Percentiles rank a stretch among this genome's conserved stretches.
Conservation (phyloP, 2,888 invertebrate genomes). For the Amblyjoppa proteus region DNA sequence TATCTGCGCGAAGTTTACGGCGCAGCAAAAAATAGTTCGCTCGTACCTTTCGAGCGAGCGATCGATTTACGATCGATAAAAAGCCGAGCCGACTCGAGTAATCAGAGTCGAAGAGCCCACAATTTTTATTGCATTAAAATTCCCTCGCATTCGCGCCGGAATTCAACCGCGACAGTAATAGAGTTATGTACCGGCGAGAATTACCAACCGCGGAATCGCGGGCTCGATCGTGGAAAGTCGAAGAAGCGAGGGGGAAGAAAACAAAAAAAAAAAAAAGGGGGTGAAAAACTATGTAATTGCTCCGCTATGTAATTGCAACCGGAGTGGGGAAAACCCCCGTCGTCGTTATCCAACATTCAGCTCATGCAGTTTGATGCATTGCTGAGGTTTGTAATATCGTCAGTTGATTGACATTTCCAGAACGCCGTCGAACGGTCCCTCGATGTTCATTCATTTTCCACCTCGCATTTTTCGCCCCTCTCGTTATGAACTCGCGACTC, state of each 20-base stretch:
- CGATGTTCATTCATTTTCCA: constrained; percentile 8
- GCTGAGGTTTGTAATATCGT: background rate
- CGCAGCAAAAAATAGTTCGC: background rate
- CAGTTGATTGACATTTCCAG: constrained; percentile 34
- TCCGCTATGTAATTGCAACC: constrained; percentile 11
- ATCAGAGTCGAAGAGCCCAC: background rate
- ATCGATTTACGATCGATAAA: background rate
- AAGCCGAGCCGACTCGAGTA: background rate
- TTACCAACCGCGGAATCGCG: background rate
- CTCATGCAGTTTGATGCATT: background rate
- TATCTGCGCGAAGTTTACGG: background rate
- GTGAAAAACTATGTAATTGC: constrained; percentile 19
- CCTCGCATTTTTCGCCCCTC: background rate
- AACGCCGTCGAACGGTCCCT: background rate
- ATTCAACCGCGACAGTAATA: background rate
- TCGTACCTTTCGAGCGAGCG: background rate
- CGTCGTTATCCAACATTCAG: constrained; percentile 13
- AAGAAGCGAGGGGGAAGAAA: background rate
- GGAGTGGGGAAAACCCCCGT: constrained; percentile 4
- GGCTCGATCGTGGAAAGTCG: constrained; percentile 11
- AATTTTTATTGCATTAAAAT: constrained; percentile 28
- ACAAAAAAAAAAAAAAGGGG: too few species aligned
- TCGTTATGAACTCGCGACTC: background rate
- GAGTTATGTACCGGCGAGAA: constrained; percentile 19
- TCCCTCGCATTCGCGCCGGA: background rate